A percentile compares a stretch with the other conserved stretches of the same genome.
Evolutionary conservation across 2,797 vertebrate genomes (phyloP).

Genomic region (Sarcophilus harrisii): DNA sequence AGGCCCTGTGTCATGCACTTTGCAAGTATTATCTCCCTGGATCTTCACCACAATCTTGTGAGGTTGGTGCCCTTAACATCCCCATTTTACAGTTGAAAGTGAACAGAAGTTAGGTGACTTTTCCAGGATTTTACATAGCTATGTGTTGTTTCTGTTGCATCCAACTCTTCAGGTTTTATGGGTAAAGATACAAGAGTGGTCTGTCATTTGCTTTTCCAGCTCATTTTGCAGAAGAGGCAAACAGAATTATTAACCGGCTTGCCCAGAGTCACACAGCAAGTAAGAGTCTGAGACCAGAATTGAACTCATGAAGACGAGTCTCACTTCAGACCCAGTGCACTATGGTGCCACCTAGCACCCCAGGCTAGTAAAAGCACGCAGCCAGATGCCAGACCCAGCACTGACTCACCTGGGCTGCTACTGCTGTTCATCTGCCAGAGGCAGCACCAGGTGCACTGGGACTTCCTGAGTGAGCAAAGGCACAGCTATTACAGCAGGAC

Average conservation of each 20-base stretch:
- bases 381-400: background rate
- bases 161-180: no score
- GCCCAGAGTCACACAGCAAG: background rate
- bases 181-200: no score
- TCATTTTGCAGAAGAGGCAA: background rate
- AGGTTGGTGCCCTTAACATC: background rate
- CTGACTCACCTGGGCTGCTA: conserved; percentile 47
- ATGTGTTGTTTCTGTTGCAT: no score
- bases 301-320: background rate
- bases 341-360: background rate
- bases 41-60: background rate
- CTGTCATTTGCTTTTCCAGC: background rate
- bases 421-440: conserved; percentile 88
- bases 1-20: background rate
- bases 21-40: background rate
- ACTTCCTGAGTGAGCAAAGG: conserved; percentile 94
- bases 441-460: conserved; percentile 86
- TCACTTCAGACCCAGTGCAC: background rate
- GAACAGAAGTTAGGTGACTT: background rate
- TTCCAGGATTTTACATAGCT: background rate
- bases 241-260: background rate
- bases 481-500: conserved; percentile 80
- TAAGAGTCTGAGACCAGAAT: background rate
- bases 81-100: no score
- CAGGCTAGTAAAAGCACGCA: background rate